Evolutionary conservation across 2,888 invertebrate species (phyloP).

Genomic region (Eupelmus urozonus): DNA sequence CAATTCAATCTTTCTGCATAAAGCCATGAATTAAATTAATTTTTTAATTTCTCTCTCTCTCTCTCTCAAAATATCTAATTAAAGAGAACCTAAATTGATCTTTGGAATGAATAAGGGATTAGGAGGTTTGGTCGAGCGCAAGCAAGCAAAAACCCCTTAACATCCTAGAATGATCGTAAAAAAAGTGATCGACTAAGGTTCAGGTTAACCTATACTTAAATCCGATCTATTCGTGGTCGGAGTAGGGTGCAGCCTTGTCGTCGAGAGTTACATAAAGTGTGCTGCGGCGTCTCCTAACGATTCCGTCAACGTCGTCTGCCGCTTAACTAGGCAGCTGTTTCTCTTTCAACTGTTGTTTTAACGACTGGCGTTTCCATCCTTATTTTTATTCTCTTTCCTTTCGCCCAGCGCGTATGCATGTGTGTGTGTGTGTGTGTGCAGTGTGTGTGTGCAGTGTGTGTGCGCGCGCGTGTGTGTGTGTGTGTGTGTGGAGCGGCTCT

Average conservation of each 20-base stretch:
- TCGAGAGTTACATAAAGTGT: conserved; percentile 40
- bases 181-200: neutral
- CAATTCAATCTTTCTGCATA: neutral
- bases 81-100: neutral
- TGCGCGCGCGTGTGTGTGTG: conserved; percentile 59
- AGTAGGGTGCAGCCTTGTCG: neutral
- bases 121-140: no score
- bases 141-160: conserved; percentile 24
- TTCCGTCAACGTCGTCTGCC: conserved; percentile 58
- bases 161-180: conserved; percentile 5
- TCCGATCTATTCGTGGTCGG: conserved; percentile 6
- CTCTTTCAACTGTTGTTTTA: conserved; percentile 55
- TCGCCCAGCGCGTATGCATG: conserved; percentile 55
- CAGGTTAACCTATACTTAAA: conserved; percentile 36
- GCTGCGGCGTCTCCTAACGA: conserved; percentile 53
- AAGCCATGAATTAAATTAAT: no score
- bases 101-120: neutral
- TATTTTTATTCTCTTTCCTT: conserved; percentile 53
- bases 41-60: no score
- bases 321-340: conserved; percentile 56
- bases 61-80: neutral
- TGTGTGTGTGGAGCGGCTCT: conserved; percentile 38
- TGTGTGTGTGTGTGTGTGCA: conserved; percentile 61
- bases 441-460: conserved; percentile 48
- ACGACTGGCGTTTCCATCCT: conserved; percentile 58